phyloP scores from a whole-genome alignment of 2,113 vertebrate genomes.

The Melanostigma gelatinosum region DNA sequence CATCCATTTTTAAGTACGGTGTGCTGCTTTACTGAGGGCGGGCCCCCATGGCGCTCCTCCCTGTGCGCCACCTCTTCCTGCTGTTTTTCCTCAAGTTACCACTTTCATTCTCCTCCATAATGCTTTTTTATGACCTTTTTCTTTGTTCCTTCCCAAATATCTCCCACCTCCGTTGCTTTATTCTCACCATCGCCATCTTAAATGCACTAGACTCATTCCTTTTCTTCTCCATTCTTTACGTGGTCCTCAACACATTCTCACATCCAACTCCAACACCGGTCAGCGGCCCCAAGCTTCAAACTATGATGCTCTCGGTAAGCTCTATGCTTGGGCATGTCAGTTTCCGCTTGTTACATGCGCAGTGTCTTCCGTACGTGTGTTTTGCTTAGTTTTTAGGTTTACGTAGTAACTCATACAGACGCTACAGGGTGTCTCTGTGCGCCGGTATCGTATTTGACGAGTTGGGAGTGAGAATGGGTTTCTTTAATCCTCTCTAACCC shows the following conservation, averaged over 20 bases:
- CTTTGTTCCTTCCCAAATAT: neutral
- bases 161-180: neutral
- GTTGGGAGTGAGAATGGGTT: neutral
- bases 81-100: neutral
- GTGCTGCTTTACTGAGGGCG: constrained; percentile 8
- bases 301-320: neutral
- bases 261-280: neutral
- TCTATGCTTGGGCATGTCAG: neutral
- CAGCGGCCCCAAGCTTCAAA: neutral
- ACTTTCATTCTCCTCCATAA: neutral
- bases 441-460: neutral
- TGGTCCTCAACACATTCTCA: neutral
- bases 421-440: neutral
- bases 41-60: neutral
- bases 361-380: neutral
- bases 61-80: neutral
- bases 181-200: neutral
- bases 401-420: neutral
- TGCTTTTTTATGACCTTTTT: neutral
- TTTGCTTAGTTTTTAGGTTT: neutral
- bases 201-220: neutral
- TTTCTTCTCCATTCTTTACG: neutral
- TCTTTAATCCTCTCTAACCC: neutral
- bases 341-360: neutral
- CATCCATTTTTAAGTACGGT: constrained; percentile 47